Conservation (phyloP, 1,140 invertebrate genomes). For the Procambarus virginalis region DNA sequence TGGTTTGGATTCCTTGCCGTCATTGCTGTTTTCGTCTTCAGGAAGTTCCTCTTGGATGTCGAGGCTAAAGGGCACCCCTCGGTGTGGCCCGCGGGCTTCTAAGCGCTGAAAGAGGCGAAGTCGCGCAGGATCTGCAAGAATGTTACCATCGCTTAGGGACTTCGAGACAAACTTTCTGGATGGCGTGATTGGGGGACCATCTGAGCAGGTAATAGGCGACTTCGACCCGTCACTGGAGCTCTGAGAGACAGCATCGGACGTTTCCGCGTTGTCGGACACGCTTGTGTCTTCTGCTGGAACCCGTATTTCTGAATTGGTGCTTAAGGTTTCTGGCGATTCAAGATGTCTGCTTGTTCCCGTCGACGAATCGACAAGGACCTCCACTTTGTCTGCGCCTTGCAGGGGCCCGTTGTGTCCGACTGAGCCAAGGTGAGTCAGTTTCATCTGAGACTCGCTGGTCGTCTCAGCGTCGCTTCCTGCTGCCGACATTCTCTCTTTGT, state of each 20-base stretch:
- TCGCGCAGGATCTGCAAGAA: neutral
- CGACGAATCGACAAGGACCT: neutral
- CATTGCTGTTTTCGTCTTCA: neutral
- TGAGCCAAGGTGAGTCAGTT: neutral
- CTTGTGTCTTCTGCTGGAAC: constrained; percentile 4
- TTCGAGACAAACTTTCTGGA: constrained; percentile 33
- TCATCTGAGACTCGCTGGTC: neutral
- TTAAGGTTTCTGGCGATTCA: neutral
- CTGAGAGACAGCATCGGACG: neutral
- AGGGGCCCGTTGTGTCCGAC: neutral
- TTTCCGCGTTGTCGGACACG: neutral
- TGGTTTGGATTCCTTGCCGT: neutral
- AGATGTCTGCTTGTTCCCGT: neutral
- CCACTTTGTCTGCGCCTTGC: neutral
- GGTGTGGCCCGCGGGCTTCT: neutral
- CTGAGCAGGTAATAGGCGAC: neutral
- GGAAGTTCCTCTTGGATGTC: constrained; percentile 38
- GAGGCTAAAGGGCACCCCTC: constrained; percentile 5
- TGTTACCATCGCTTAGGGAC: constrained; percentile 33
- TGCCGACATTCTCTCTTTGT: too few species aligned
- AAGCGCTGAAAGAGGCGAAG: constrained; percentile 17
- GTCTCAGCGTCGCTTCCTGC: neutral
- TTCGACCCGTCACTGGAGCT: neutral
- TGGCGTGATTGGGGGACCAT: neutral
- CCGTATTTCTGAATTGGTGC: constrained; percentile 15